Percentiles rank a stretch among this genome's conserved stretches.
These are phyloP conservation scores for Dendrocopos noguchii DNA, from an alignment of 2,113 vertebrate genomes.

Conservation along the genomic window DNA sequence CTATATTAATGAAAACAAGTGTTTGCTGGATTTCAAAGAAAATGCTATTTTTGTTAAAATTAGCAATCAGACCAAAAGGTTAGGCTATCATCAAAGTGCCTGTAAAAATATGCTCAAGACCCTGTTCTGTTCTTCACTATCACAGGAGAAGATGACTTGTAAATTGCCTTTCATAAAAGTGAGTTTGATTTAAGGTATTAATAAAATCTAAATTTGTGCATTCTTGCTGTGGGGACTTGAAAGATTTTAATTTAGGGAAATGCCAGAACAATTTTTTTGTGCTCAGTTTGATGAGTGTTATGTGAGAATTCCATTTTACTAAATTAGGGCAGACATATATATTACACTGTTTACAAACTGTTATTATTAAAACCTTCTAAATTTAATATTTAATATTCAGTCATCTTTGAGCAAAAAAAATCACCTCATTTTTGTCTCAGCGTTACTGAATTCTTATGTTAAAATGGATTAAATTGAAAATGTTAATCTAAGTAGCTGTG, in stretches of 20 bases:
- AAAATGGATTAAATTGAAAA: slow-evolving; percentile 63
- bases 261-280: slow-evolving; percentile 67
- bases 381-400: slow-evolving; percentile 68
- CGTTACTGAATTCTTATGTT: slow-evolving; percentile 33
- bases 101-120: slow-evolving; percentile 65
- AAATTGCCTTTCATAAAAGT: slow-evolving; percentile 71
- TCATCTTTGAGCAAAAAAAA: slow-evolving; percentile 36
- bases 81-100: slow-evolving; percentile 39
- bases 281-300: slow-evolving; percentile 66
- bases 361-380: slow-evolving; percentile 74
- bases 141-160: slow-evolving; percentile 42
- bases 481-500: slow-evolving; percentile 35
- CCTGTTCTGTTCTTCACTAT: slow-evolving; percentile 39
- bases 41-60: slow-evolving; percentile 19
- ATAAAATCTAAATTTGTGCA: slow-evolving; percentile 75
- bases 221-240: slow-evolving; percentile 60
- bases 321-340: slow-evolving; percentile 70
- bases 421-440: slow-evolving; percentile 40
- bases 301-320: slow-evolving; percentile 51
- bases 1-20: slow-evolving; percentile 7
- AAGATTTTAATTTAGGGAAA: slow-evolving; percentile 77
- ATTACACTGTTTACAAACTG: slow-evolving; percentile 65
- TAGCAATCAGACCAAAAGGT: slow-evolving; percentile 42
- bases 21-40: slow-evolving; percentile 36
- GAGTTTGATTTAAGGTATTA: slow-evolving; percentile 80